Percentiles rank a stretch among this genome's conserved stretches.
Evolutionary conservation across 2,113 vertebrate genomes (phyloP).

Genomic region (Callipepla squamata): DNA sequence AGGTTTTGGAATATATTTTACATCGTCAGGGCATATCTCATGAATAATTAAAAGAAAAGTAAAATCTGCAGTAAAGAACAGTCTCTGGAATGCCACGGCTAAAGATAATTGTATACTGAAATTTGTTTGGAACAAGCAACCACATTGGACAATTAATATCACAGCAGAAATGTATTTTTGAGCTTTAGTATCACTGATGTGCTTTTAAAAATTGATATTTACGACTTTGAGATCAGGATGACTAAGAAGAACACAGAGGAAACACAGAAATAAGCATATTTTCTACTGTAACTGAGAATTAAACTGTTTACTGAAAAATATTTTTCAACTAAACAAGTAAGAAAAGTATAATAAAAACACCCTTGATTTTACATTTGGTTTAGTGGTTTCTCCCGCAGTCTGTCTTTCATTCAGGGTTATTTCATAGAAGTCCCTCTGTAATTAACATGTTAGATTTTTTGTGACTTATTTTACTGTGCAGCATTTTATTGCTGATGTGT

Average conservation of each 20-base stretch:
- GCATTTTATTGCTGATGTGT: slow-evolving; percentile 44
- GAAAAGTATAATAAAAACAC: background rate
- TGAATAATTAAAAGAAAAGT: slow-evolving; percentile 48
- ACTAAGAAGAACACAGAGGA: slow-evolving; percentile 14
- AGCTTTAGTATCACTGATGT: slow-evolving; percentile 2
- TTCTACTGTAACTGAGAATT: slow-evolving; percentile 7
- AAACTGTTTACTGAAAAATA: background rate
- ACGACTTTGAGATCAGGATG: slow-evolving; percentile 23
- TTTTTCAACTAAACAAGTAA: background rate
- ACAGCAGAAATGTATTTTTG: slow-evolving; percentile 30
- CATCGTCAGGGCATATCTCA: slow-evolving; percentile 54
- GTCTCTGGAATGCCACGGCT: slow-evolving; percentile 26
- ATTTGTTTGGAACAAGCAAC: slow-evolving; percentile 32
- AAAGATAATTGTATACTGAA: slow-evolving; percentile 52
- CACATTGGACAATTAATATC: slow-evolving; percentile 29
- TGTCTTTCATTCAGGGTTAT: slow-evolving; percentile 14
- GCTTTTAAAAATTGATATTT: slow-evolving; percentile 15
- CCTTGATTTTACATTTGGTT: slow-evolving; percentile 1
- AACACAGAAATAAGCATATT: background rate
- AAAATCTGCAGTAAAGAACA: slow-evolving; percentile 18
- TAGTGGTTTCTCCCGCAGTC: background rate
- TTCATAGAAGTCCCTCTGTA: slow-evolving; percentile 23
- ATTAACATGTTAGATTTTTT: slow-evolving; percentile 58
- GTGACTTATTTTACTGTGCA: slow-evolving; percentile 37
- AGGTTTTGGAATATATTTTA: slow-evolving; percentile 65